These are phyloP conservation scores for Gorsachius magnificus DNA, from an alignment of 2,797 vertebrate species.

Conservation along the genomic window DNA sequence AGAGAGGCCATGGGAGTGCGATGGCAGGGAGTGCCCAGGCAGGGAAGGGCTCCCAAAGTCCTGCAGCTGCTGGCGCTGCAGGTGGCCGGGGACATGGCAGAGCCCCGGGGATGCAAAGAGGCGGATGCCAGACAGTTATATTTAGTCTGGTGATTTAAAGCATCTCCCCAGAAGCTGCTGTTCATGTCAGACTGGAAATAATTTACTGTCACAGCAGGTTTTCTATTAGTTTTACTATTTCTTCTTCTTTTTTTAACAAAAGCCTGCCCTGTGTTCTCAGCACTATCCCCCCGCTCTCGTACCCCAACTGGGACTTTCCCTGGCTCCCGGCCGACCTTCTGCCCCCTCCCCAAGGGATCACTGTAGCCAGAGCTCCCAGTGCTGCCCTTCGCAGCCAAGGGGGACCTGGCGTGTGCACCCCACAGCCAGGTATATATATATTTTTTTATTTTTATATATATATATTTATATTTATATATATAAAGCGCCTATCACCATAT, in stretches of 20 bases:
- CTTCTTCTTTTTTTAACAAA: not conserved
- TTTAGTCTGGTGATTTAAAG: not conserved
- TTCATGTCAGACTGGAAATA: not conserved
- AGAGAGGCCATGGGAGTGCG: not conserved
- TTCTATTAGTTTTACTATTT: not conserved
- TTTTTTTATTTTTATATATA: no score
- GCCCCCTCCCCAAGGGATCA: not conserved
- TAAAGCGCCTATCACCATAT: no score
- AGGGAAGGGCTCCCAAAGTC: not conserved
- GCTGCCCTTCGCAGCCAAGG: not conserved
- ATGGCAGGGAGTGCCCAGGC: not conserved
- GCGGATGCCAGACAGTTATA: not conserved
- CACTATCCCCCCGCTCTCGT: not conserved
- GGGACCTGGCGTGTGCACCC: not conserved
- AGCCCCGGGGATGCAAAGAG: not conserved
- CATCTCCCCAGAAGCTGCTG: not conserved
- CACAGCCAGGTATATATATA: no score
- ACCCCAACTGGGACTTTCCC: not conserved
- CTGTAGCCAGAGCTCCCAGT: not conserved
- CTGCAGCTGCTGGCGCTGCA: not conserved
- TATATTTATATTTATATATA: no score
- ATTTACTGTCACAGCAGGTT: not conserved
- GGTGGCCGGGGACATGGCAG: not conserved
- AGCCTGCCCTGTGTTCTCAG: no score
- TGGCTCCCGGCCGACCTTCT: not conserved